Conservation (phyloP, 2,113 vertebrate genomes). For the Abramis brama region DNA sequence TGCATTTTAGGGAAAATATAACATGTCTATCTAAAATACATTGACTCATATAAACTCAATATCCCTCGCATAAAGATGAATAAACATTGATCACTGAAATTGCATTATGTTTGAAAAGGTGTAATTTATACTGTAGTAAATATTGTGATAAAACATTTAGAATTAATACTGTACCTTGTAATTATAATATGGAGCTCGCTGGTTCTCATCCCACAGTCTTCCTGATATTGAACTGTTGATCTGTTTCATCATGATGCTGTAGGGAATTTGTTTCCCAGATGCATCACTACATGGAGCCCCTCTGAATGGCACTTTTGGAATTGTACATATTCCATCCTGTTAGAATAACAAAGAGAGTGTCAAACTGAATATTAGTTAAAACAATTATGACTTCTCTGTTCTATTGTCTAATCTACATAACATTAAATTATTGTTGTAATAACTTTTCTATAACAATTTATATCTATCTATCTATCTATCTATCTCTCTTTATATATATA, state of each 20-base stretch:
- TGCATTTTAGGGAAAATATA: slow-evolving; percentile 41
- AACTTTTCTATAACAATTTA: no score
- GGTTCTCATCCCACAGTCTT: slow-evolving; percentile 82
- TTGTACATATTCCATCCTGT: slow-evolving; percentile 82
- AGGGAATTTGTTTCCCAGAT: slow-evolving; percentile 84
- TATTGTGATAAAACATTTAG: not conserved
- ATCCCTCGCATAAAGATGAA: no score
- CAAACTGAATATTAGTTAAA: not conserved
- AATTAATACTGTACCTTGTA: slow-evolving; percentile 78
- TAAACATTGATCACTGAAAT: not conserved
- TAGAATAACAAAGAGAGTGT: not conserved
- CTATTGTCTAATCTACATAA: not conserved
- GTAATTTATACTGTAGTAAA: not conserved
- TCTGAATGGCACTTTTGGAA: slow-evolving; percentile 84
- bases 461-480: no score
- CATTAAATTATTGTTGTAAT: not conserved
- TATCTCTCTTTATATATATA: no score
- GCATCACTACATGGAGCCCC: slow-evolving; percentile 93
- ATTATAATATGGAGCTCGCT: slow-evolving; percentile 88
- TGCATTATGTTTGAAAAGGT: not conserved
- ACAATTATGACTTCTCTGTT: not conserved
- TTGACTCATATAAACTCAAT: not conserved
- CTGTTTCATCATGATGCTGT: slow-evolving; percentile 84
- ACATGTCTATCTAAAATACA: not conserved
- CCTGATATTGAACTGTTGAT: slow-evolving; percentile 84